Percentiles rank a stretch among this genome's conserved stretches.
phyloP scores from a whole-genome alignment of 2,113 vertebrate genomes.

The Amazona vittata region DNA sequence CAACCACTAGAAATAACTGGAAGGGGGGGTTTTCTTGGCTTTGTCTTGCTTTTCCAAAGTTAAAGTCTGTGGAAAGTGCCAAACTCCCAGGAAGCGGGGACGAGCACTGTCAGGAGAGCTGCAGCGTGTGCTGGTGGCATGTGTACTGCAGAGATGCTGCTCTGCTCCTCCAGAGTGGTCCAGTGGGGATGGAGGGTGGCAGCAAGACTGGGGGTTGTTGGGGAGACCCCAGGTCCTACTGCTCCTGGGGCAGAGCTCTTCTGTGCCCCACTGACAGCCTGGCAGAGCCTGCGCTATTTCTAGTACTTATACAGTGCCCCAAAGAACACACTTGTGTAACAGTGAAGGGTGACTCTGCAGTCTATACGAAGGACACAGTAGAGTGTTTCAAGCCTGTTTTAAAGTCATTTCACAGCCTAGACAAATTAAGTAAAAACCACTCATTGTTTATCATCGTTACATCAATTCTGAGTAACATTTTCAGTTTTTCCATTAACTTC shows the following conservation, averaged over 20 bases:
- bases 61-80: neutral
- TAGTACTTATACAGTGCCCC: neutral
- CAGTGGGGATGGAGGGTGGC: fast-evolving
- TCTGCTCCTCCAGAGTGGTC: too few relatives aligned
- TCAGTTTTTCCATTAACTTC: neutral
- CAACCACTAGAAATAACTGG: neutral
- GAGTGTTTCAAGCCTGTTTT: neutral
- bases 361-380: fast-evolving
- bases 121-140: too few relatives aligned
- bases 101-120: fast-evolving
- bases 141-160: neutral
- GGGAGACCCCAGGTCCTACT: too few relatives aligned
- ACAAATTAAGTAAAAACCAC: neutral
- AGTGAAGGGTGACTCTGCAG: neutral
- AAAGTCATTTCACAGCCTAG: neutral
- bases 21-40: neutral
- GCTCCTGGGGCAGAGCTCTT: neutral
- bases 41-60: neutral
- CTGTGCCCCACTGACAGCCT: neutral
- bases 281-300: neutral
- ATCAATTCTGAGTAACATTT: neutral
- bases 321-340: fast-evolving
- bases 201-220: neutral
- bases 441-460: neutral
- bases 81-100: neutral